phyloP scores from a whole-genome alignment of 2,888 invertebrate species.

The Limnephilus lunatus region DNA sequence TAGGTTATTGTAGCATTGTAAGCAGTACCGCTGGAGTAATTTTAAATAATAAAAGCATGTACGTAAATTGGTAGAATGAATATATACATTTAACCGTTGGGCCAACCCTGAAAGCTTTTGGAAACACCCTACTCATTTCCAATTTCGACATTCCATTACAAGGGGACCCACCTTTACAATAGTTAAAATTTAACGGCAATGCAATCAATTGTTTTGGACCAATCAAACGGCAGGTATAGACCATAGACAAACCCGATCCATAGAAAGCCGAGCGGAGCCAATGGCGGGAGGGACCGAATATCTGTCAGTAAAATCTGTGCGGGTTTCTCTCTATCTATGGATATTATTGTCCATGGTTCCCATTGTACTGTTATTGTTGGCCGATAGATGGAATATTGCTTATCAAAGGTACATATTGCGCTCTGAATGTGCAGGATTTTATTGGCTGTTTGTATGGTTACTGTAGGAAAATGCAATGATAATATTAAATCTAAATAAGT shows the following conservation, averaged over 20 bases:
- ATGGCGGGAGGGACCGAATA: conserved; percentile 27
- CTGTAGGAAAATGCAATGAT: background rate
- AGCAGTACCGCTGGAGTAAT: too few species aligned
- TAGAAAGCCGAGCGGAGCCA: background rate
- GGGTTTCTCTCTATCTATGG: background rate
- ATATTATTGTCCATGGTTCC: conserved; percentile 7
- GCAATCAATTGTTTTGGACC: conserved; percentile 39
- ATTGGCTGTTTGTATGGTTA: background rate
- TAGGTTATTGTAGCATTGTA: too few species aligned
- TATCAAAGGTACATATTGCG: background rate
- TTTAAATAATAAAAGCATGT: too few species aligned
- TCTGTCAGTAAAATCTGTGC: conserved; percentile 31
- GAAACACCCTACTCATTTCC: conserved; percentile 2
- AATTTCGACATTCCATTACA: conserved; percentile 33
- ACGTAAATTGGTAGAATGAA: background rate
- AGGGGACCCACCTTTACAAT: conserved; percentile 39
- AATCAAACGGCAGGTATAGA: conserved; percentile 37
- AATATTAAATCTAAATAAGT: background rate
- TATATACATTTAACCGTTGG: background rate
- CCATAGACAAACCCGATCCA: conserved; percentile 34
- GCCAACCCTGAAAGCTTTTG: background rate
- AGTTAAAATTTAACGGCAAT: conserved; percentile 16
- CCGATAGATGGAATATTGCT: background rate
- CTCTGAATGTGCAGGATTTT: background rate
- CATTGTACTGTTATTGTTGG: conserved; percentile 17